Base-by-base conservation (phyloP, 2,113 vertebrate species). In the Campylomormyrus tamandua region DNA sequence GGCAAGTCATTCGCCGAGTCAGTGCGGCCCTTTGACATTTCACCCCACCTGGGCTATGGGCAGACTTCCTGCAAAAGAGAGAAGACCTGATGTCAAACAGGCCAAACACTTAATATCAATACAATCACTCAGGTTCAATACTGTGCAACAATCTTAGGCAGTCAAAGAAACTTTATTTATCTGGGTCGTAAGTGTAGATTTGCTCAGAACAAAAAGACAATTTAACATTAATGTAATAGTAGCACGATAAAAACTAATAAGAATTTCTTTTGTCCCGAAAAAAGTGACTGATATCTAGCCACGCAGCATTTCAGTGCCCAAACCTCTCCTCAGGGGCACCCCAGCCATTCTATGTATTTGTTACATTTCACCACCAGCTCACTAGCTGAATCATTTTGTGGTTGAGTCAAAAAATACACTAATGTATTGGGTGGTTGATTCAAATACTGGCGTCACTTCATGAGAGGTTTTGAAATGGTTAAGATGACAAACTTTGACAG, bases 1-100 rank as follows among this genome's bases (percentile, higher is more conserved):
- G 97, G 91, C 97, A 98, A n/a, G 97, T 98, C 96, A 97, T 97
- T 91, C 97, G 95, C 42, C 97, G 94, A 86, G 46, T 48, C 11
- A 93, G 94, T 87, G 95, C 94, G 19, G 92, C 89, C 35, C 96
- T 95, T 91, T 92, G 92, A 93, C 94, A 88, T 94, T 94, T 92
- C 91, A 92, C 90, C 93, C 93, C 88, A 80, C 89, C 80, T 39
- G 90, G 93, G 89, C 94, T 95, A 93, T 88, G 91, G 89, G 31
- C 93, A 83, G 92, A 92, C 92, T 96, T 98, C 96, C 94, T 96
- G 92, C 83, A 46, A 87, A 15, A 50, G 46, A 90, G 15, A 21
- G 83, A 13, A 84, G 0, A 89, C 42, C 42, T 53, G 88, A 6
- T 74, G 1, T 83, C 31, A 87, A 10, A 83, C 49, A 74, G 83